These are phyloP conservation scores for Porites australiensis DNA, from an alignment of 64 coral and sea anemone genomes.

Conservation along the genomic window DNA sequence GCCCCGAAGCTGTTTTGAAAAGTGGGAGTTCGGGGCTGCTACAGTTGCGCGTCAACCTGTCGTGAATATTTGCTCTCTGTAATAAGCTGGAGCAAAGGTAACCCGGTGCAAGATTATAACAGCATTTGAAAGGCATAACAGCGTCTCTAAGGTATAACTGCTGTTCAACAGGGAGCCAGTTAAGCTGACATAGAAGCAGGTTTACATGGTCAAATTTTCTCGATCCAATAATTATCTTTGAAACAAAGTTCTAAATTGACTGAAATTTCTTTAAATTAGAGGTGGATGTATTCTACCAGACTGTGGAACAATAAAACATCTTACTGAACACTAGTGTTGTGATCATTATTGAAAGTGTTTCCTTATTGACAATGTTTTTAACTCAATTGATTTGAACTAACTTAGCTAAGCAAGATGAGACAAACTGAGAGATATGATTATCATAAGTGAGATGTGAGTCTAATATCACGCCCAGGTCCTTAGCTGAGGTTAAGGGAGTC, in stretches of 20 bases:
- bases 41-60: neutral
- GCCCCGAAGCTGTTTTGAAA: too few species aligned
- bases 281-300: too few species aligned
- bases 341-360: neutral
- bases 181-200: too few species aligned
- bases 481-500: neutral
- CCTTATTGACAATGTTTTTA: neutral
- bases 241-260: too few species aligned
- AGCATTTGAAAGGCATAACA: neutral
- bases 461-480: too few species aligned
- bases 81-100: neutral
- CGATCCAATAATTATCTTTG: too few species aligned
- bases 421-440: neutral
- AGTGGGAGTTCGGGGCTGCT: neutral
- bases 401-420: neutral
- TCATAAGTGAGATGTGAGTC: neutral
- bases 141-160: neutral
- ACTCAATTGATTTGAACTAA: neutral
- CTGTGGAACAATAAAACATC: neutral
- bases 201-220: too few species aligned
- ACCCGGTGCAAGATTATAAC: neutral
- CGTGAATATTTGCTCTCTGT: neutral
- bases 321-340: neutral
- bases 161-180: neutral
- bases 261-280: neutral